A percentile compares a stretch with the other conserved stretches of the same genome.
These are phyloP conservation scores for Platycnemis pennipes DNA, from an alignment of 2,888 invertebrate species.

Conservation along the genomic window DNA sequence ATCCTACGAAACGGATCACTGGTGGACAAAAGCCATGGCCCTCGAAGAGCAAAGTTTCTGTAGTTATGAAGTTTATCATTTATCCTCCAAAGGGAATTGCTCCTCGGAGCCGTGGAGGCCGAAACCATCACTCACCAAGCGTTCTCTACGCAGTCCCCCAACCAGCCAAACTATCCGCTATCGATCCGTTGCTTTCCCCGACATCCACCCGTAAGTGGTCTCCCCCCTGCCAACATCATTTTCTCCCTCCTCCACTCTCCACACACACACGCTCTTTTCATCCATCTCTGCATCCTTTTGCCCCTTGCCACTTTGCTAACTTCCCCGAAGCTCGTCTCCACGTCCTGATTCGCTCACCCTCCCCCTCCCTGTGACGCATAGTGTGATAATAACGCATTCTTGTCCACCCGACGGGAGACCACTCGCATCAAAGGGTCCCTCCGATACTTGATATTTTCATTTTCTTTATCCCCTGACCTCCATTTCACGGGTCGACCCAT, in stretches of 20 bases:
- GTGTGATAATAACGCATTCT: not conserved
- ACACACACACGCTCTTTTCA: not conserved
- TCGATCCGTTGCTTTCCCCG: not conserved
- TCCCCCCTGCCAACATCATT: constrained; percentile 17
- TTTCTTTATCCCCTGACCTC: too few species aligned
- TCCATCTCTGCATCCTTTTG: not conserved
- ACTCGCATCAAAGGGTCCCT: not conserved
- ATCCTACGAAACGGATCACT: not conserved
- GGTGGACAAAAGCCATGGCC: not conserved
- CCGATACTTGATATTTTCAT: not conserved
- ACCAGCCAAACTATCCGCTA: not conserved
- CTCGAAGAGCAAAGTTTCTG: not conserved
- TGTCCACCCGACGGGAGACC: not conserved
- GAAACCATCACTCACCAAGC: not conserved
- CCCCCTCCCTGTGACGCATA: not conserved
- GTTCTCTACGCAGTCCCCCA: not conserved
- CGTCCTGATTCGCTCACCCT: not conserved
- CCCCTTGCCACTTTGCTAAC: not conserved
- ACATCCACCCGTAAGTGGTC: not conserved
- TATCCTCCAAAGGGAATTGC: not conserved
- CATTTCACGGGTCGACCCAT: too few species aligned
- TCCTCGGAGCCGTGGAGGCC: not conserved
- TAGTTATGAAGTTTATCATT: not conserved
- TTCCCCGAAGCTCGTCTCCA: not conserved
- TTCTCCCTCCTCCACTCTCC: not conserved